Percentiles rank a stretch among this genome's conserved stretches.
Conservation (phyloP, 2,888 invertebrate genomes). For the Drosophila rellima region DNA sequence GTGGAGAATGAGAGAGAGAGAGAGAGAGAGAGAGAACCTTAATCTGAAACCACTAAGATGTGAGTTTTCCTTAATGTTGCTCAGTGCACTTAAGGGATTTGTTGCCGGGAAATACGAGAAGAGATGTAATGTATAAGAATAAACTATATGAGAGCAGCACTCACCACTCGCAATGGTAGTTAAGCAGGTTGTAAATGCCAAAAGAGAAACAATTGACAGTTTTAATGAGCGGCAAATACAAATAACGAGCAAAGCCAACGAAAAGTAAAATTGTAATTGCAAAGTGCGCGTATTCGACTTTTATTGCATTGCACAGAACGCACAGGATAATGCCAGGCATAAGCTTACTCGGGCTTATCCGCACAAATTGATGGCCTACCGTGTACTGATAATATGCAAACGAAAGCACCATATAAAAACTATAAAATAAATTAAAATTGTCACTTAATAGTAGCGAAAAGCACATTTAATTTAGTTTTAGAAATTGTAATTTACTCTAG, state of each 20-base stretch:
- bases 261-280: constrained; percentile 63
- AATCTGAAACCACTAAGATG: constrained; percentile 64
- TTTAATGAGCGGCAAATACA: constrained; percentile 71
- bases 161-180: constrained; percentile 35
- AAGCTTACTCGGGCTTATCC: constrained; percentile 43
- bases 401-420: constrained; percentile 24
- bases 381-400: constrained; percentile 42
- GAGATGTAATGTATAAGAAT: constrained; percentile 9
- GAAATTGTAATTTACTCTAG: constrained; percentile 24
- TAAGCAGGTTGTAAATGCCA: constrained; percentile 70
- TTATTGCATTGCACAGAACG: constrained; percentile 46
- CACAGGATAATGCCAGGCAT: constrained; percentile 39
- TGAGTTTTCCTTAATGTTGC: constrained; percentile 52
- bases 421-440: constrained; percentile 14
- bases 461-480: not conserved
- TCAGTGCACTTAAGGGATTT: constrained; percentile 53
- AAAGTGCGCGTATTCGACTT: constrained; percentile 42
- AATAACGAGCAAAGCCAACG: constrained; percentile 52
- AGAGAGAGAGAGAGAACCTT: constrained; percentile 30
- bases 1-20: not conserved
- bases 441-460: constrained; percentile 28
- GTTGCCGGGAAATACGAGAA: not conserved
- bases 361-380: constrained; percentile 62
- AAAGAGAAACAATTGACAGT: constrained; percentile 76
- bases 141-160: constrained; percentile 29